A percentile compares a stretch with the other conserved stretches of the same genome.
Conservation (phyloP, 2,888 invertebrate genomes). For the Cephus sareptanus region DNA sequence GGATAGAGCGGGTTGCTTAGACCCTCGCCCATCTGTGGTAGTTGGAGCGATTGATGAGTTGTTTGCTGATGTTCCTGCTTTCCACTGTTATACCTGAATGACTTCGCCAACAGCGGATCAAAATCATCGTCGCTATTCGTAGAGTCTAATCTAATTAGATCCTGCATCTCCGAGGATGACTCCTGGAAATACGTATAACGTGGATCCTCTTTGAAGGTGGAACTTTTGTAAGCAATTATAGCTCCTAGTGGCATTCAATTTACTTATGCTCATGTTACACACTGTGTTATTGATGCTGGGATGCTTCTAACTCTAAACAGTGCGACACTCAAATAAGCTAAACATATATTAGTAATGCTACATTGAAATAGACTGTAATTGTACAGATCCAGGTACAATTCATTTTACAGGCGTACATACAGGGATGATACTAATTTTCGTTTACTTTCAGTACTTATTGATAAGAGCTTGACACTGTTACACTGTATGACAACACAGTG, state of each 20-base stretch:
- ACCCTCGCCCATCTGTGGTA: constrained; percentile 58
- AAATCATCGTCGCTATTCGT: constrained; percentile 76
- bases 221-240: neutral
- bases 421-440: neutral
- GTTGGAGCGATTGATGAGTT: constrained; percentile 58
- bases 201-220: neutral
- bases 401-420: neutral
- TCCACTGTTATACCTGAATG: constrained; percentile 52
- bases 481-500: neutral
- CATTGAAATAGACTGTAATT: neutral
- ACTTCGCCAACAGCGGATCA: constrained; percentile 72
- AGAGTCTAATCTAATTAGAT: constrained; percentile 76
- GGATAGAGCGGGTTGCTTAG: constrained; percentile 68
- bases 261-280: neutral
- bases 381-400: neutral
- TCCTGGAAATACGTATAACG: constrained; percentile 32
- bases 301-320: neutral
- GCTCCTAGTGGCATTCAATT: neutral
- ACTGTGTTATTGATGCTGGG: neutral
- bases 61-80: constrained; percentile 53
- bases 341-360: neutral
- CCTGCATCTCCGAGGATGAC: constrained; percentile 62
- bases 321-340: neutral
- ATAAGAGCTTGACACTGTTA: neutral
- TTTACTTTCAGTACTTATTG: neutral